A percentile compares a stretch with the other conserved stretches of the same genome.
phyloP scores from a whole-genome alignment of 2,888 invertebrate genomes.

The Coenonympha glycerion region DNA sequence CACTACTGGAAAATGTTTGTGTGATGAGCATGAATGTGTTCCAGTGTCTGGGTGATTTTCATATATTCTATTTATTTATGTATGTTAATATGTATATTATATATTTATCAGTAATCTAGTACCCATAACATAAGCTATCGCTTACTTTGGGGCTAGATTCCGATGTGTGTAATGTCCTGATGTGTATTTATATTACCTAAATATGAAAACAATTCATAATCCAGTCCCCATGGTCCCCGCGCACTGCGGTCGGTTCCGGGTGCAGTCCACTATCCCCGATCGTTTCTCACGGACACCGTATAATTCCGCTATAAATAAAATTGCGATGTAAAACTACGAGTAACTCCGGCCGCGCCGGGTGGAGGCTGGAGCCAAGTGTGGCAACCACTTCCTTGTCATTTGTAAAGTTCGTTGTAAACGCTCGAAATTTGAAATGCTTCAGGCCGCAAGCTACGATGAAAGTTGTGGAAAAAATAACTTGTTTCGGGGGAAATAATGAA shows the following conservation, averaged over 20 bases:
- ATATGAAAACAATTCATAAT: neutral
- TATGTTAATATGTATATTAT: no score
- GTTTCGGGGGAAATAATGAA: no score
- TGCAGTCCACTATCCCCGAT: slow-evolving; percentile 12
- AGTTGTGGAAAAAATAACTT: no score
- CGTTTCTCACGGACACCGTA: slow-evolving; percentile 63
- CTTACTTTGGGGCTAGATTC: no score
- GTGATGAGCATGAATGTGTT: no score
- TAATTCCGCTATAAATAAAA: slow-evolving; percentile 72
- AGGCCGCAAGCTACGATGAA: neutral
- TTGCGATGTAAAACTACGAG: slow-evolving; percentile 66
- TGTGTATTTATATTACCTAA: no score
- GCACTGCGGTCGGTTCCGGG: neutral
- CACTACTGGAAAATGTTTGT: no score
- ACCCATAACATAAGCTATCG: no score
- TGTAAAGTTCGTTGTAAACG: neutral
- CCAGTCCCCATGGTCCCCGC: neutral
- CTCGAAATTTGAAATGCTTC: neutral
- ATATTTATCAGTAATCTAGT: no score
- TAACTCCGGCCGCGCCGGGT: slow-evolving; percentile 45
- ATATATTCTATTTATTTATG: no score
- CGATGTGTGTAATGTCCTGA: no score
- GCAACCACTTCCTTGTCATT: neutral
- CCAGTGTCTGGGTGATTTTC: no score
- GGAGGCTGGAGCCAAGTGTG: neutral